Conservation (phyloP, 2,113 vertebrate species). For the Xyliphius kryptos region DNA sequence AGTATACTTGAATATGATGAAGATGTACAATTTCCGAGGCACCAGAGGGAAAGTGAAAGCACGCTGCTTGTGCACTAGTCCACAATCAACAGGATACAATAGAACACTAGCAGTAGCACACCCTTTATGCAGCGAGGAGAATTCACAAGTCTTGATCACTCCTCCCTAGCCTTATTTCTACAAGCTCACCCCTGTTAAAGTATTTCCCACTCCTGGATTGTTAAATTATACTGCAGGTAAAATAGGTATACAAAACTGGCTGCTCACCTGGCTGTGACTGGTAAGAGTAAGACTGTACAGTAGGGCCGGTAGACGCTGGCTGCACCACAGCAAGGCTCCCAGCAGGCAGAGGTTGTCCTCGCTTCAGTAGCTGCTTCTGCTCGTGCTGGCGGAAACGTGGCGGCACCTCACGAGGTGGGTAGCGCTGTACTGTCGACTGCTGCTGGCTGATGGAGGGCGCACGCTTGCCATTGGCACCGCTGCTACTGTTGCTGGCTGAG, state of each 20-base stretch:
- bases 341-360: constrained; percentile 86
- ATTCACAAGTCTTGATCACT: no score
- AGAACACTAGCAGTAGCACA: no score
- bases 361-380: constrained; percentile 97
- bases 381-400: constrained; percentile 97
- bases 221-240: no score
- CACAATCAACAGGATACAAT: no score
- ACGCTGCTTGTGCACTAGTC: no score
- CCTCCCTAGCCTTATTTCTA: neutral
- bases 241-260: neutral
- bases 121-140: no score
- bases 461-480: constrained; percentile 91
- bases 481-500: constrained; percentile 61
- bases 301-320: constrained; percentile 43
- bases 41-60: no score
- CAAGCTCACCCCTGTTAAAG: neutral
- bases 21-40: no score
- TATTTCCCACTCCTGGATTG: neutral
- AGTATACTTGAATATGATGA: neutral
- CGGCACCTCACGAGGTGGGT: constrained; percentile 93
- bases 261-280: constrained; percentile 59
- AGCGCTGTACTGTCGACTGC: constrained; percentile 76
- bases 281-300: constrained; percentile 27
- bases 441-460: constrained; percentile 58
- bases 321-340: constrained; percentile 71